Evolutionary conservation across 1,140 invertebrate species (phyloP).

Genomic region (Drosophila nikananu): DNA sequence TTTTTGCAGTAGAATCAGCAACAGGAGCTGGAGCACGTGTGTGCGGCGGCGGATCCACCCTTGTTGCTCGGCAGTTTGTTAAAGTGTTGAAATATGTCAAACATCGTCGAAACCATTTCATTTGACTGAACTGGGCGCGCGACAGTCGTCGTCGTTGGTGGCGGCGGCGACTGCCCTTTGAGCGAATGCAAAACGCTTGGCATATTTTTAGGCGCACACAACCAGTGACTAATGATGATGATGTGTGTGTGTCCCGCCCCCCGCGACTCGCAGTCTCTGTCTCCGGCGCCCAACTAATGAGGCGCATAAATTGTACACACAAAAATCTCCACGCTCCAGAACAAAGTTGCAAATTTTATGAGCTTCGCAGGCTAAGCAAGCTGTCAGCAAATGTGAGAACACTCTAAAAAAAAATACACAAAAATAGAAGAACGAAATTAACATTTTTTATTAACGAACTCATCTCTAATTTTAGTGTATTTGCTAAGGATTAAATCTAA

Average conservation of each 20-base stretch:
- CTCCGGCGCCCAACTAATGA: slow-evolving; percentile 75
- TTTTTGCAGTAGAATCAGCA: slow-evolving; percentile 34
- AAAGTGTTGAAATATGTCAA: slow-evolving; percentile 81
- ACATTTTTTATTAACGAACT: not conserved
- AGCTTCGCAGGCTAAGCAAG: slow-evolving; percentile 65
- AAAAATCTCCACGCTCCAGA: slow-evolving; percentile 48
- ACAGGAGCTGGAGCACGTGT: slow-evolving; percentile 30
- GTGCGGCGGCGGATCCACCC: slow-evolving; percentile 8
- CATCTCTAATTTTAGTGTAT: no score
- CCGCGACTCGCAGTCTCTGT: slow-evolving; percentile 5
- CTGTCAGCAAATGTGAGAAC: slow-evolving; percentile 47
- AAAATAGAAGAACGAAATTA: not conserved
- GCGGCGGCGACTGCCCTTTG: slow-evolving; percentile 28
- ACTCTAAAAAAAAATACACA: not conserved
- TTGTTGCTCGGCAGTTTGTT: slow-evolving; percentile 42
- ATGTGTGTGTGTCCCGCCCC: slow-evolving; percentile 33
- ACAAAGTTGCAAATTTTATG: slow-evolving; percentile 79
- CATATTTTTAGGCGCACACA: slow-evolving; percentile 78
- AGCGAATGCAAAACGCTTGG: slow-evolving; percentile 71
- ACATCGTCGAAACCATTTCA: slow-evolving; percentile 79
- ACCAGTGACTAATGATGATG: slow-evolving; percentile 84
- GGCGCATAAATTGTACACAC: slow-evolving; percentile 82
- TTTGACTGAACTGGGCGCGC: slow-evolving; percentile 61
- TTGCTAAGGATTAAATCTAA: not conserved
- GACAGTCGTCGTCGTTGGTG: slow-evolving; percentile 10